Base-by-base conservation (phyloP, 2,113 vertebrate genomes). In the Shinisaurus crocodilurus region DNA sequence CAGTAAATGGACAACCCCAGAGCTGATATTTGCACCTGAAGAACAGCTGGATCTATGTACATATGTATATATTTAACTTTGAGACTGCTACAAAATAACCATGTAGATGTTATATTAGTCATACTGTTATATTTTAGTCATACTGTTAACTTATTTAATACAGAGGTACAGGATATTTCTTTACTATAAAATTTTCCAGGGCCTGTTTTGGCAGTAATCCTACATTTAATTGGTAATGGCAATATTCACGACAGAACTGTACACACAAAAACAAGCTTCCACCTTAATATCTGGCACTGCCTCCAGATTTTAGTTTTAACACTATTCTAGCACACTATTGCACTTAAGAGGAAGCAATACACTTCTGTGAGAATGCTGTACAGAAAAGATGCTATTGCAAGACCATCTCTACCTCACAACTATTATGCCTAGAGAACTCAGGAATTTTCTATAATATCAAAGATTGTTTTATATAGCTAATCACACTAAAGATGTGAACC, bases 1-100 rank as follows among this genome's bases (percentile, higher is more conserved):
- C 97, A 77, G 77, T 92, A n/a, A 93, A 94, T 2, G 97, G 97
- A 91, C 91, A 90, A 74, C 95, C 94, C 91, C 95, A 93, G 92
- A 95, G 93, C 0, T 97, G 96, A 97, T 76, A 87, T 50, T 32
- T 70, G 45, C 0, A 50, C 27, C 45, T 13, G 34, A 63, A 50
- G 32, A 85, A 67, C 34, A 60, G 32, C 67, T 69, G 54, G 63
- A 65, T 48, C 45, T 93, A 82, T 95, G 96, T 97, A 96, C 40
- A 94, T 93, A 92, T 89, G 85, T 95, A 91, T 88, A 94, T 93
- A 92, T 91, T 96, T 87, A 96, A 95, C 67, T 85, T 77, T 76
- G 60, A 45, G 48, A 48, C 9, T 12, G 5, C 43, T 34, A 3
- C 32, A 40, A 27, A 69, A n/a, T 25, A 37, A 45, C n/a, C 82